Conservation (phyloP, 2,797 vertebrate species). For the Halcyon badia region DNA sequence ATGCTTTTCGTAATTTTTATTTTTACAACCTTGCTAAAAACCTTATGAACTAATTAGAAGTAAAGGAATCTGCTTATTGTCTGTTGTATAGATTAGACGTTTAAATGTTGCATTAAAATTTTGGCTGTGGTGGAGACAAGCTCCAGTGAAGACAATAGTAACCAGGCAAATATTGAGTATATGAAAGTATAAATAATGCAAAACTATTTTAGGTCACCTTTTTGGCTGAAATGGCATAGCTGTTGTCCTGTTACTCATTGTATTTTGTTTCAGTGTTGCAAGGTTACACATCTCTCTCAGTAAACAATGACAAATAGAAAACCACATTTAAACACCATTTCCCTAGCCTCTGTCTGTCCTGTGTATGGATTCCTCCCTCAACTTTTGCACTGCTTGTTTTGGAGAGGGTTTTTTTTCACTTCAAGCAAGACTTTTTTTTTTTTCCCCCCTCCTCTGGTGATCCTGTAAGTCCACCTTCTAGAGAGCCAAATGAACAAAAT, state of each 20-base stretch:
- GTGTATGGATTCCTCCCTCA: neutral
- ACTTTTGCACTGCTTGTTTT: neutral
- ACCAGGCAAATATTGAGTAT: neutral
- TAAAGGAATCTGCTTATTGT: neutral
- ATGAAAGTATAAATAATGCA: neutral
- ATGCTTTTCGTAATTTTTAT: neutral
- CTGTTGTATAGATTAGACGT: neutral
- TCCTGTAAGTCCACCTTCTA: slow-evolving; percentile 1
- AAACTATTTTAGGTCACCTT: neutral
- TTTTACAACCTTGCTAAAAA: neutral
- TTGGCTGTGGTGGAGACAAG: neutral
- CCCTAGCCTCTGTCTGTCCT: neutral
- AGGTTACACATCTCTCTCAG: neutral
- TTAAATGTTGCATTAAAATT: neutral
- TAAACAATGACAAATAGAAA: neutral
- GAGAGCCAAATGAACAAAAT: slow-evolving; percentile 24
- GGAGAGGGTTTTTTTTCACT: neutral
- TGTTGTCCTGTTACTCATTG: neutral
- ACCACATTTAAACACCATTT: neutral
- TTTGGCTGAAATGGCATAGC: neutral
- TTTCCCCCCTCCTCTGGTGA: neutral
- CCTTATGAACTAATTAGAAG: neutral
- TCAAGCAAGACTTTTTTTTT: neutral
- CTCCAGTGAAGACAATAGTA: neutral
- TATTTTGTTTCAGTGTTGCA: slow-evolving; percentile 5